Evolutionary conservation across 1,140 invertebrate genomes (phyloP).

Genomic region (Telenomus remus): DNA sequence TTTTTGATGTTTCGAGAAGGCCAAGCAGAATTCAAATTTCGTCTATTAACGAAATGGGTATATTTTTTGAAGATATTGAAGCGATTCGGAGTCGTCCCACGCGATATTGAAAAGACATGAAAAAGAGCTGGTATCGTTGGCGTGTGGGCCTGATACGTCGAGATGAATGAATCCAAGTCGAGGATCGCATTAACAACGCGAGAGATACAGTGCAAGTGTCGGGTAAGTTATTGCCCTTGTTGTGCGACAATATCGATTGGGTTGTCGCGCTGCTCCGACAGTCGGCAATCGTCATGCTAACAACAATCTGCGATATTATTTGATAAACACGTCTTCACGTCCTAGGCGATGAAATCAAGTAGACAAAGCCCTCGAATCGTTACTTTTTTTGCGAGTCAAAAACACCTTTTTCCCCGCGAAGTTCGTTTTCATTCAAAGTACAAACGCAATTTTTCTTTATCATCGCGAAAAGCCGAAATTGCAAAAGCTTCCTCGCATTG

Average conservation of each 20-base stretch:
- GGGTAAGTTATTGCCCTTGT: slow-evolving; percentile 57
- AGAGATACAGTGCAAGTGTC: slow-evolving; percentile 39
- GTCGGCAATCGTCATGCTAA: slow-evolving; percentile 55
- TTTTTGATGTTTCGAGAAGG: too few relatives aligned
- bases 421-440: too few relatives aligned
- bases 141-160: slow-evolving; percentile 34
- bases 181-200: slow-evolving; percentile 42
- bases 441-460: too few relatives aligned
- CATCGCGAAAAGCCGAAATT: too few relatives aligned
- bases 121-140: neutral
- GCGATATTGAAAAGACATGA: neutral
- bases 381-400: too few relatives aligned
- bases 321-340: slow-evolving; percentile 51
- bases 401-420: too few relatives aligned
- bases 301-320: slow-evolving; percentile 53
- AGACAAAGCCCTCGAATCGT: too few relatives aligned
- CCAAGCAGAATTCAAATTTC: too few relatives aligned
- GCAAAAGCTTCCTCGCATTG: too few relatives aligned
- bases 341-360: too few relatives aligned
- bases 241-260: slow-evolving; percentile 53
- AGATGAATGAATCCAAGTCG: slow-evolving; percentile 48
- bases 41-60: too few relatives aligned
- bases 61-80: too few relatives aligned
- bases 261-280: slow-evolving; percentile 49
- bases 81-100: slow-evolving; percentile 18